Conservation (phyloP, 2,888 invertebrate species). For the Alitta virens region DNA sequence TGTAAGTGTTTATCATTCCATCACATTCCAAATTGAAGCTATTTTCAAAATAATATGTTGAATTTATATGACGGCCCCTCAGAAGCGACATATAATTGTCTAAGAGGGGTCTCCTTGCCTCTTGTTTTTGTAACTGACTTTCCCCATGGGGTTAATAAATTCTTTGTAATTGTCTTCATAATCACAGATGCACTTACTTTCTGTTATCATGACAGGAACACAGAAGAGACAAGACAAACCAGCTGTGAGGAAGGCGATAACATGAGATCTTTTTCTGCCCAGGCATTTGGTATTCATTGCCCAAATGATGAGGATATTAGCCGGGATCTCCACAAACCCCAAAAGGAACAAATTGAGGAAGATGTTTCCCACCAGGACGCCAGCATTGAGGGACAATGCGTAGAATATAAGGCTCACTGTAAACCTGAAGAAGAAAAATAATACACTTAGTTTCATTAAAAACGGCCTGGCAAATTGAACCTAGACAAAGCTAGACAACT, state of each 20-base stretch:
- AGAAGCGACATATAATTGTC: no score
- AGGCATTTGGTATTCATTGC: background rate
- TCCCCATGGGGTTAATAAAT: no score
- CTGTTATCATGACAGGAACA: slow-evolving; percentile 5
- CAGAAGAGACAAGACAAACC: background rate
- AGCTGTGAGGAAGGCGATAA: background rate
- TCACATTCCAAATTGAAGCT: no score
- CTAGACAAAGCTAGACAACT: no score
- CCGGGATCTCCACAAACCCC: slow-evolving; percentile 30
- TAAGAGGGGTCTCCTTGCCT: no score
- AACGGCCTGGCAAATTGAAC: no score
- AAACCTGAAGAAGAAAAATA: slow-evolving; percentile 24
- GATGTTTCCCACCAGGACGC: slow-evolving; percentile 23
- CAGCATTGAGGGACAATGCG: slow-evolving; percentile 28
- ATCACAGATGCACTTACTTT: background rate
- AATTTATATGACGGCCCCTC: no score
- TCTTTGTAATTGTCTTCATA: no score
- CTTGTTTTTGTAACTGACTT: no score
- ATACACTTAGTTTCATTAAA: no score
- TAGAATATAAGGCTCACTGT: slow-evolving; percentile 29
- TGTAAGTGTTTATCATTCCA: no score
- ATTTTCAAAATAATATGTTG: no score
- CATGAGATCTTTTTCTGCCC: background rate
- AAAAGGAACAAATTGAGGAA: slow-evolving; percentile 28
- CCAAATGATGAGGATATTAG: slow-evolving; percentile 20